Conservation (phyloP, 2,888 invertebrate genomes). For the Thecophora atra region DNA sequence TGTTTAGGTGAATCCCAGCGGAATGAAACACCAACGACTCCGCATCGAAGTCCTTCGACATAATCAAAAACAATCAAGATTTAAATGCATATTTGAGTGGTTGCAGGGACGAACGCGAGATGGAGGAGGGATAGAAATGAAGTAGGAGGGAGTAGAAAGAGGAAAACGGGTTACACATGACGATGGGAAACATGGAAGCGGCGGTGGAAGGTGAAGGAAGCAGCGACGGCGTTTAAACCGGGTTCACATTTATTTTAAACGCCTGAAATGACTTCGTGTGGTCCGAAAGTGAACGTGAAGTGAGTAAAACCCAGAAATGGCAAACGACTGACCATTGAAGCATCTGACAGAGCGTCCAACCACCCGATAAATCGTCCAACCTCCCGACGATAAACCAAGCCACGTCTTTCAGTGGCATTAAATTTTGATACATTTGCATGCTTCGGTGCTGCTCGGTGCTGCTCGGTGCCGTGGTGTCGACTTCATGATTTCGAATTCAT, state of each 20-base stretch:
- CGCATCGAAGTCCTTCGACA: background rate
- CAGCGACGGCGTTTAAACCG: no score
- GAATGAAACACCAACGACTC: background rate
- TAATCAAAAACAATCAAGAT: slow-evolving; percentile 23
- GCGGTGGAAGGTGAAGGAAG: no score
- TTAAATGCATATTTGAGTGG: background rate
- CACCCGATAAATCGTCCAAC: no score
- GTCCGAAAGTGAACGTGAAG: no score
- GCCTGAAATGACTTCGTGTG: background rate
- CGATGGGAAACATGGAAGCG: no score
- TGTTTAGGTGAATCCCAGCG: background rate
- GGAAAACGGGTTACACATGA: no score
- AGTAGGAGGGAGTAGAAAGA: no score
- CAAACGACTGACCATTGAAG: background rate
- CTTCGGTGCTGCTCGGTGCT: background rate
- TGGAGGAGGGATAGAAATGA: background rate
- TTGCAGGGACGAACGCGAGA: background rate
- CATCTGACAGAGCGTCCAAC: background rate
- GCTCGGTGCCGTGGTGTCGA: background rate
- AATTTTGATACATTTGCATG: background rate
- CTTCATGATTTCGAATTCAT: slow-evolving; percentile 32
- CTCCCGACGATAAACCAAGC: no score
- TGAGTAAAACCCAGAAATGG: no score
- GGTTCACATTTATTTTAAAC: no score
- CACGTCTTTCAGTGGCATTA: background rate